phyloP scores from a whole-genome alignment of 2,797 vertebrate genomes.

The Hylomyscus alleni region DNA sequence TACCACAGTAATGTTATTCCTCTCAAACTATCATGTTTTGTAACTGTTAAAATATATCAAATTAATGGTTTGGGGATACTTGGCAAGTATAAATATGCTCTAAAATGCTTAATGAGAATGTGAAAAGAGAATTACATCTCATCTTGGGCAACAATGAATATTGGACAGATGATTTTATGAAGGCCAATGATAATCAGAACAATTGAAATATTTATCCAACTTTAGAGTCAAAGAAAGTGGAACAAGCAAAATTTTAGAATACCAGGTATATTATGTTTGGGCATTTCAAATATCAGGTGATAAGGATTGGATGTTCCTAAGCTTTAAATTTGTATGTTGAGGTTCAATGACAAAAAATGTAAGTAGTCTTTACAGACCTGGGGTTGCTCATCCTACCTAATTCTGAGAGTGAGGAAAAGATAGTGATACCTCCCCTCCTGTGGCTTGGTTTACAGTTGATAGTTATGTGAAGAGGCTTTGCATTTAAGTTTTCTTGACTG shows the following conservation, averaged over 20 bases:
- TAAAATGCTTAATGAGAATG: constrained; percentile 57
- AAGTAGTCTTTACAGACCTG: not conserved
- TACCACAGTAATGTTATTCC: not conserved
- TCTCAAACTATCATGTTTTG: not conserved
- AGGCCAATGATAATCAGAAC: constrained; percentile 36
- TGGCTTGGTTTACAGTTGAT: not conserved
- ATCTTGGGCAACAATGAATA: constrained; percentile 41
- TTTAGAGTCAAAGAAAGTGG: constrained; percentile 36
- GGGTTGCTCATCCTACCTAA: not conserved
- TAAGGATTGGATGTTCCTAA: not conserved
- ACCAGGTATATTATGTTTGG: not conserved
- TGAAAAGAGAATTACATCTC: not conserved
- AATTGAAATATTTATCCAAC: not conserved
- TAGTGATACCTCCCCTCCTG: not conserved
- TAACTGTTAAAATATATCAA: constrained; percentile 6
- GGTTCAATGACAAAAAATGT: constrained; percentile 21
- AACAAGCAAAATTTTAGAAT: not conserved
- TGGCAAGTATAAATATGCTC: constrained; percentile 52
- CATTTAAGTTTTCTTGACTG: not conserved
- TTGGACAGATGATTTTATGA: constrained; percentile 45
- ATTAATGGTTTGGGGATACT: not conserved
- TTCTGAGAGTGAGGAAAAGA: not conserved
- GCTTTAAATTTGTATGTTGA: constrained; percentile 47
- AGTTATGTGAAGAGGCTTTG: not conserved
- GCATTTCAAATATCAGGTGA: not conserved